Base-by-base conservation (phyloP, 2,113 vertebrate genomes). In the Nerophis lumbriciformis region DNA sequence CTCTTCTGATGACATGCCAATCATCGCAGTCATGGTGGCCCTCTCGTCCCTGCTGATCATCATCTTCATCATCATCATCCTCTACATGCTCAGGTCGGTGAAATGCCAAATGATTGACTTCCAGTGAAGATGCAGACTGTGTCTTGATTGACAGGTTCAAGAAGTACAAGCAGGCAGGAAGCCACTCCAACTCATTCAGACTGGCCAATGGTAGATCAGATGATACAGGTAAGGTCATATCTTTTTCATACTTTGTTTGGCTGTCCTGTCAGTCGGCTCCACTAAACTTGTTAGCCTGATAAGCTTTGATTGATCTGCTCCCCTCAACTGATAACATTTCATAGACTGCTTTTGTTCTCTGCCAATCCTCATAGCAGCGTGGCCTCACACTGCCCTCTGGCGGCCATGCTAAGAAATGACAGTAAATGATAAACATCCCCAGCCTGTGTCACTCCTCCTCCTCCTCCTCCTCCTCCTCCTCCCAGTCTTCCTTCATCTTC, bases 101-200 rank as follows among this genome's bases (percentile, higher is more conserved):
- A 68, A 57, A 52, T 42, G 28, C 38, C 4, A 21, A 37, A 19
- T 1, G 37, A 38, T 12, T 19, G 52, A 64, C 68, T 55, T 70
- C 66, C 45, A 52, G 55, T 1, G 37, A 12, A 69, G 56, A 59
- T 66, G 63, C 42, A 38, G 8, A n/a, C 44, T 21, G 6, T 53
- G 4, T 45, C n/a, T 59, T n/a, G n/a, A 12, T 70, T 71, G 12
- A 71, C 85, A 99, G 97, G 91, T 99, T 99, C 89, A 99, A 99
- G 87, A 98, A 97, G 76, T 95, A 99, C 90, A 99, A 99, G 78
- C 97, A 99, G 83, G 93, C 95, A 48, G 96, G 96, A 71, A 97
- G 94, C 77, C 97, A 98, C 84, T 98, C 96, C 60, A 98, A 94
- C 87, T 97, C 97, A 77, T 99, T 98, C 79, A 92, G 95, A 1